Evolutionary conservation across 2,113 vertebrate species (phyloP), one percentile per base, ranked within the genome.

Genomic region (Psilopogon haemacephalus): DNA sequence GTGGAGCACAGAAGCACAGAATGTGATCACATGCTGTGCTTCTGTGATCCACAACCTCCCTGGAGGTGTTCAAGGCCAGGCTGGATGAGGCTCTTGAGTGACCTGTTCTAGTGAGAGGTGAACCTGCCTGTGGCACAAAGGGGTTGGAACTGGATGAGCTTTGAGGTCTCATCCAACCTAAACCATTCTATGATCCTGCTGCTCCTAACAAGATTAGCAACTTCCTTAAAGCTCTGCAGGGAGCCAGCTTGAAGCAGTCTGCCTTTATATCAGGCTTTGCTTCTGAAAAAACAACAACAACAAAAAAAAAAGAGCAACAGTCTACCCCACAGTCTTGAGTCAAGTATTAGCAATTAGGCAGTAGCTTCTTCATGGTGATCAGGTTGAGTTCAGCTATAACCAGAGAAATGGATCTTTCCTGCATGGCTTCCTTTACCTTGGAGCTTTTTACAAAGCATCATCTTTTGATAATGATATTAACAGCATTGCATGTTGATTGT

Each of bases 141-240:
- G n/a, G n/a, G n/a, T n/a, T n/a, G n/a, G n/a, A n/a, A n/a, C n/a
- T n/a, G n/a, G n/a, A n/a, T n/a, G n/a, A n/a, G n/a, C n/a, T n/a
- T n/a, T n/a, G n/a, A n/a, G n/a, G n/a, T n/a, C n/a, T n/a, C n/a
- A n/a, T n/a, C n/a, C n/a, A n/a, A n/a, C n/a, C n/a, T n/a, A n/a
- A n/a, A n/a, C n/a, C n/a, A n/a, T n/a, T n/a, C n/a, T n/a, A n/a
- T n/a, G n/a, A 80, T 64, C 77, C 92, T 75, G 80, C 90, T 72
- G 84, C 84, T 91, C 58, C 50, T 93, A 94, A 96, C 71, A 50
- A 91, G 93, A 96, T 94, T 94, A 90, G 73, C 3, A 88, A 13
- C 92, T 95, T 96, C 92, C 84, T 93, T 88, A 95, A 69, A 90
- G 86, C 88, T 78, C 92, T 86, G 48, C 58, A 71, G 84, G 92